phyloP scores from a whole-genome alignment of 2,888 invertebrate genomes.

The Dione vanillae region DNA sequence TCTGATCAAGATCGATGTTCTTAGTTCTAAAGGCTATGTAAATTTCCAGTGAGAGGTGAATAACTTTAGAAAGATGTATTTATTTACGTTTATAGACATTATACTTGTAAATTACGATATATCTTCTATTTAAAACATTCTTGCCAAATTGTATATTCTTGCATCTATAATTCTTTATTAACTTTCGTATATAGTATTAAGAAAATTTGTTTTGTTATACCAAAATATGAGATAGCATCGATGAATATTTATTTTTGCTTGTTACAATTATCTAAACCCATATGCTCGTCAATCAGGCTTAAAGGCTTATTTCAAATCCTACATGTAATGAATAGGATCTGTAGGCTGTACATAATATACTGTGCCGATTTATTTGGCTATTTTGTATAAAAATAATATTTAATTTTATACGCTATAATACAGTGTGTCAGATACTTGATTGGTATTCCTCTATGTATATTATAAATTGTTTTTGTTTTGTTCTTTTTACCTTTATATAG shows the following conservation, averaged over 20 bases:
- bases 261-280: neutral
- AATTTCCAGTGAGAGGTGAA: conserved; percentile 9
- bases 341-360: no score
- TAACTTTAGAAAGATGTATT: neutral
- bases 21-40: conserved; percentile 16
- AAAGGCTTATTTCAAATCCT: no score
- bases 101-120: neutral
- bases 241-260: neutral
- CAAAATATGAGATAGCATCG: neutral
- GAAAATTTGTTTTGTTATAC: neutral
- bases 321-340: no score
- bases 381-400: no score
- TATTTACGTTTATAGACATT: neutral
- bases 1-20: conserved; percentile 20
- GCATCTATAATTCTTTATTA: no score
- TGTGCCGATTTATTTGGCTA: no score
- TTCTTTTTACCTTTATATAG: no score
- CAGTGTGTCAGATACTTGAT: neutral
- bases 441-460: no score
- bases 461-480: no score
- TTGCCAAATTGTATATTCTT: no score
- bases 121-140: no score
- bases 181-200: neutral
- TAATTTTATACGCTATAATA: neutral
- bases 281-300: no score